phyloP scores from a whole-genome alignment of 2,888 invertebrate genomes.

The Phragmatobia fuliginosa region DNA sequence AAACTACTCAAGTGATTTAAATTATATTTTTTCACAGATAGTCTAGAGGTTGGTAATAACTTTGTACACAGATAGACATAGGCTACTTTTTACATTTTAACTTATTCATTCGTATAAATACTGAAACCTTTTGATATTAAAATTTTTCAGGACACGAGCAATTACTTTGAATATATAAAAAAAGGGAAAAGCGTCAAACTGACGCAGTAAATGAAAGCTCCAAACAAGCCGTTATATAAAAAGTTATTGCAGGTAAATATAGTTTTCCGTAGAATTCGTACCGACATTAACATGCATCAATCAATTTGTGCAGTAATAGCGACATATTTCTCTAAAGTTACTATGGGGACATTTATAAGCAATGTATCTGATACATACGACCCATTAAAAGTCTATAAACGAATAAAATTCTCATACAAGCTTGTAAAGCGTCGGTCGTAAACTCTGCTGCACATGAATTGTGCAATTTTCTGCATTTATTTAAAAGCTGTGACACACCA shows the following conservation, averaged over 20 bases:
- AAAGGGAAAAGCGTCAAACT: neutral
- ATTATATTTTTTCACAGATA: too few species aligned
- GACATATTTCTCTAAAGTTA: slow-evolving; percentile 48
- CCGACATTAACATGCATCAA: slow-evolving; percentile 45
- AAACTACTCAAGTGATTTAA: too few species aligned
- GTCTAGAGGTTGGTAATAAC: too few species aligned
- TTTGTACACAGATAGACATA: too few species aligned
- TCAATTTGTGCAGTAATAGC: slow-evolving; percentile 49
- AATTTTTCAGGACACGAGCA: neutral
- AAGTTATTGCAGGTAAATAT: slow-evolving; percentile 25
- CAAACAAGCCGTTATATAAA: slow-evolving; percentile 8
- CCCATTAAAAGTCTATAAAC: slow-evolving; percentile 79
- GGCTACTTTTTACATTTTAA: too few species aligned
- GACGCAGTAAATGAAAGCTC: slow-evolving; percentile 1
- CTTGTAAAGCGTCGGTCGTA: slow-evolving; percentile 74
- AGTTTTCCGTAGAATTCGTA: slow-evolving; percentile 16
- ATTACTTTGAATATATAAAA: neutral
- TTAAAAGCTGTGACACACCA: slow-evolving; percentile 55
- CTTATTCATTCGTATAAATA: too few species aligned
- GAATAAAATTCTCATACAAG: slow-evolving; percentile 78
- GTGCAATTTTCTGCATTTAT: slow-evolving; percentile 70
- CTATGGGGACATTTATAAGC: slow-evolving; percentile 54
- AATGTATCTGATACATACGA: slow-evolving; percentile 70
- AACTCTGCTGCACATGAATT: slow-evolving; percentile 79
- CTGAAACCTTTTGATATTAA: too few species aligned